phyloP scores from a whole-genome alignment of 2,797 vertebrate genomes.

The Streptopelia turtur region DNA sequence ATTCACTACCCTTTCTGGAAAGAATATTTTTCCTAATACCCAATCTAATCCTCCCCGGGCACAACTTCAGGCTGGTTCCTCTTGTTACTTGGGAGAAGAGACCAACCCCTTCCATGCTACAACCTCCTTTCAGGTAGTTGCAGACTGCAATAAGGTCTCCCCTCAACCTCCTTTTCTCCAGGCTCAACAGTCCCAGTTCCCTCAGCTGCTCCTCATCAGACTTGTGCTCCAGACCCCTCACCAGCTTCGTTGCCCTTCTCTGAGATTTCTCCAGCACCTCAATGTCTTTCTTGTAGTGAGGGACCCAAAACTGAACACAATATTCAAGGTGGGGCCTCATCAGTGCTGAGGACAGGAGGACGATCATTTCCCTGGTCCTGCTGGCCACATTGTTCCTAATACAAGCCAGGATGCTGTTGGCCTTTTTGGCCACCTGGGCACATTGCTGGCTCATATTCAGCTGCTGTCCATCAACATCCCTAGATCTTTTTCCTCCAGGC shows the following conservation, averaged over 20 bases:
- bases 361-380: accelerated
- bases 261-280: background rate
- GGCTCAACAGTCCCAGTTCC: too few relatives aligned
- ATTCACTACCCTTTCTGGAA: background rate
- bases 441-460: background rate
- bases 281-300: background rate
- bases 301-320: background rate
- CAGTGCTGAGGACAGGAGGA: background rate
- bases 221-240: too few relatives aligned
- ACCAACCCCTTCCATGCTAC: too few relatives aligned
- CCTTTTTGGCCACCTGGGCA: background rate
- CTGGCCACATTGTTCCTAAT: background rate
- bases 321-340: accelerated
- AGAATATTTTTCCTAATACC: background rate
- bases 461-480: accelerated
- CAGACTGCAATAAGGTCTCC: too few relatives aligned
- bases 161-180: too few relatives aligned
- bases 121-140: too few relatives aligned
- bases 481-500: accelerated
- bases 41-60: background rate
- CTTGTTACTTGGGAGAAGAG: too few relatives aligned
- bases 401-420: background rate
- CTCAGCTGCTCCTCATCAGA: too few relatives aligned
- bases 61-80: background rate
- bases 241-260: background rate